These are phyloP conservation scores for Temnothorax ravouxi DNA, from an alignment of 2,888 invertebrate species.

Conservation along the genomic window DNA sequence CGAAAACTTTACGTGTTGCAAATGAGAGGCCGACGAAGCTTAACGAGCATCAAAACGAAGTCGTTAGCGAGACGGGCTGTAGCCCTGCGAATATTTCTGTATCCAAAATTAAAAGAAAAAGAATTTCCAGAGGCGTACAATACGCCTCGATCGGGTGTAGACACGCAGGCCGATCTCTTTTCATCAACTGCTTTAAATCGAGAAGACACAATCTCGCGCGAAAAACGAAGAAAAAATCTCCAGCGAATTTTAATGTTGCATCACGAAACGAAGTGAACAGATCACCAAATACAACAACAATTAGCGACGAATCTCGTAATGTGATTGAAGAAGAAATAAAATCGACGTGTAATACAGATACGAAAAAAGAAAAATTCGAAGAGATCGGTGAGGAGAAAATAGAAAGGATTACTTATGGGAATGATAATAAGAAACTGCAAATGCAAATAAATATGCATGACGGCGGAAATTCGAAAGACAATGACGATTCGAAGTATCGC, in stretches of 20 bases:
- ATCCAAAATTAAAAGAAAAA: constrained; percentile 61
- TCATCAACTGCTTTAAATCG: constrained; percentile 64
- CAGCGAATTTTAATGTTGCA: background rate
- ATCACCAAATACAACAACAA: background rate
- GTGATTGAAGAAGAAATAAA: background rate
- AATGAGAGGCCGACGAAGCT: background rate
- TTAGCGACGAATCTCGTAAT: background rate
- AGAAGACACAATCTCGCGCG: constrained; percentile 31
- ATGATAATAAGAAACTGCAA: background rate
- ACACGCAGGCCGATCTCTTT: constrained; percentile 31
- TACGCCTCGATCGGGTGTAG: constrained; percentile 40
- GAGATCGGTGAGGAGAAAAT: background rate
- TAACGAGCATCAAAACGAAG: constrained; percentile 1
- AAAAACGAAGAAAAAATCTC: background rate
- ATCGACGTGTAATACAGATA: background rate
- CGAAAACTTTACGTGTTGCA: background rate
- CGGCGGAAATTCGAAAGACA: background rate
- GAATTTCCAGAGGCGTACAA: constrained; percentile 75
- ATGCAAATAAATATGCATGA: background rate
- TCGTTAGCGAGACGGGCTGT: background rate
- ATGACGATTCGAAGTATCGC: background rate
- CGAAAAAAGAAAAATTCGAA: background rate
- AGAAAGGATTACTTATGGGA: background rate
- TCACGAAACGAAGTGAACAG: background rate
- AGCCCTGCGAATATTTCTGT: background rate